These are phyloP conservation scores for Camponotus vicinus DNA, from an alignment of 1,140 invertebrate species.

Conservation along the genomic window DNA sequence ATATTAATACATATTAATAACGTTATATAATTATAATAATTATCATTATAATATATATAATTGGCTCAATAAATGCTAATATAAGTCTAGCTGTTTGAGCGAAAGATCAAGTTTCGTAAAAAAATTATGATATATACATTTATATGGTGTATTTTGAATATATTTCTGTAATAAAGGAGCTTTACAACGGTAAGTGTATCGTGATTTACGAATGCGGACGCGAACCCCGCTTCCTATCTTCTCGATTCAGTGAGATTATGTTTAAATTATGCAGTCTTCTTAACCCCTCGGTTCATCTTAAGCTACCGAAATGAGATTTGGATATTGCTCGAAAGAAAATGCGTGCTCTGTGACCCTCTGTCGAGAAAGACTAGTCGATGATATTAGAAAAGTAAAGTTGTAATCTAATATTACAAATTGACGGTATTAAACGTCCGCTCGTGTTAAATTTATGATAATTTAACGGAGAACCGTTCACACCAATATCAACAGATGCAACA, in stretches of 20 bases:
- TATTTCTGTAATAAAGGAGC: background rate
- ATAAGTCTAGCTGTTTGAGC: background rate
- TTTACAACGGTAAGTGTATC: background rate
- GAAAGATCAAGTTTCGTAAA: background rate
- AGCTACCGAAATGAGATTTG: constrained; percentile 19
- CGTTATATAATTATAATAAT: constrained; percentile 17
- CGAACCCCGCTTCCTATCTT: background rate
- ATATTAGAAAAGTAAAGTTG: constrained; percentile 28
- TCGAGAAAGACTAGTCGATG: background rate
- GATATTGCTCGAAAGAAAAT: background rate
- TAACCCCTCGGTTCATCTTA: background rate
- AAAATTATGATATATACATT: background rate
- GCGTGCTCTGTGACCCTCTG: background rate
- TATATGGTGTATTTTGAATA: background rate
- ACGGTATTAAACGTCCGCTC: background rate
- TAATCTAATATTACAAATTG: constrained; percentile 39
- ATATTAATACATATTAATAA: constrained; percentile 12
- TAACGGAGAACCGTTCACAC: constrained; percentile 4
- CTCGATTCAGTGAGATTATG: background rate
- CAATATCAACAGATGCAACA: background rate
- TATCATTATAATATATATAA: background rate
- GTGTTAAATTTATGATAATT: constrained; percentile 21
- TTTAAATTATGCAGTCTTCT: constrained; percentile 38
- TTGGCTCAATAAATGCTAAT: background rate
- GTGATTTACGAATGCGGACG: background rate